Conservation (phyloP, 2,797 vertebrate species). For the Poecilia picta region DNA sequence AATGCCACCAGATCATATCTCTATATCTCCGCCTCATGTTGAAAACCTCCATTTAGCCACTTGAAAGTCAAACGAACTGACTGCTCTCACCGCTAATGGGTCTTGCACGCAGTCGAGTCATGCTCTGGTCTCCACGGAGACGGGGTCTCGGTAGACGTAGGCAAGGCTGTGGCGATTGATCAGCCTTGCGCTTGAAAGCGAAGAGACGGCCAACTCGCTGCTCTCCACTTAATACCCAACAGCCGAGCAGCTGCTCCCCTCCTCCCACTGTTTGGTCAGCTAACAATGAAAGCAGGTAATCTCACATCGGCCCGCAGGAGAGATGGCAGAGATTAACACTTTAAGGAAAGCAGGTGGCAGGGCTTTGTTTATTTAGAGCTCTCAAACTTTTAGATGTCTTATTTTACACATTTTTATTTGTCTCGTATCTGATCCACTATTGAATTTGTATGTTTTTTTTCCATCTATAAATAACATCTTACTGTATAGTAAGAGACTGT, state of each 20-base stretch:
- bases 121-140: conserved; percentile 74
- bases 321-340: conserved; percentile 40
- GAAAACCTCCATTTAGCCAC: conserved; percentile 59
- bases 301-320: conserved; percentile 43
- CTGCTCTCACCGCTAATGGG: conserved; percentile 71
- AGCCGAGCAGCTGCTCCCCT: conserved; percentile 10
- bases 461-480: not conserved
- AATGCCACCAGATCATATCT: conserved; percentile 31
- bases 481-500: not conserved
- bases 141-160: conserved; percentile 49
- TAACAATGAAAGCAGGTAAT: conserved; percentile 46
- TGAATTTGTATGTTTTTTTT: not conserved
- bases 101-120: conserved; percentile 62
- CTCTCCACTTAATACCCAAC: conserved; percentile 22
- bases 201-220: conserved; percentile 14
- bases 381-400: not conserved
- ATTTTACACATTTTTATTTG: not conserved
- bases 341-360: conserved; percentile 15
- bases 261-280: conserved; percentile 23
- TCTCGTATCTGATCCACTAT: not conserved
- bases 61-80: conserved; percentile 55
- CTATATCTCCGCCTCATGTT: conserved; percentile 23
- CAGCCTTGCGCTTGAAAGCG: conserved; percentile 35
- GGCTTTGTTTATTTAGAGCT: conserved; percentile 15
- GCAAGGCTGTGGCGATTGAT: conserved; percentile 48